These are phyloP conservation scores for Plusia festucae DNA, from an alignment of 2,888 invertebrate genomes.

Conservation along the genomic window DNA sequence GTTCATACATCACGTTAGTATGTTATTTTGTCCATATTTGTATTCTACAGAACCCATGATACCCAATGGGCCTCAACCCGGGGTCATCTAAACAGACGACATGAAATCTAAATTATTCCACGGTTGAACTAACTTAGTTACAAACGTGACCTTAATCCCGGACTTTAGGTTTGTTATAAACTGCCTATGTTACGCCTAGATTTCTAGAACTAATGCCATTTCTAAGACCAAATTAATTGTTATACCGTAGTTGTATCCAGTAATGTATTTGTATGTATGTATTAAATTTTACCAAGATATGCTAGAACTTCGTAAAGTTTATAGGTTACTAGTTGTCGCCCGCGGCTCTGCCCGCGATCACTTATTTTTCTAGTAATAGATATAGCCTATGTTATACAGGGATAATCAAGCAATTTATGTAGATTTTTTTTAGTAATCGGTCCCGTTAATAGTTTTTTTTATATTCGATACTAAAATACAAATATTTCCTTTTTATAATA, in stretches of 20 bases:
- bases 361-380: too few species aligned
- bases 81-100: constrained; percentile 19
- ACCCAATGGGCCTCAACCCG: constrained; percentile 13
- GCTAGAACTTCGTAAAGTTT: too few species aligned
- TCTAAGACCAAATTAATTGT: constrained; percentile 26
- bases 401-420: too few species aligned
- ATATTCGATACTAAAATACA: too few species aligned
- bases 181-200: constrained; percentile 41
- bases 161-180: constrained; percentile 36
- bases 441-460: too few species aligned
- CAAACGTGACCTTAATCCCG: constrained; percentile 40
- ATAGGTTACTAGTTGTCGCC: too few species aligned
- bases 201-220: constrained; percentile 22
- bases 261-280: constrained; percentile 13
- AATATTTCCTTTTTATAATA: too few species aligned
- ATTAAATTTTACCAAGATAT: background rate
- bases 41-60: background rate
- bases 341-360: too few species aligned
- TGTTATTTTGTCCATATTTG: background rate
- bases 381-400: too few species aligned
- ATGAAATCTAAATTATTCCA: constrained; percentile 49
- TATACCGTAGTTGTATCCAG: constrained; percentile 10
- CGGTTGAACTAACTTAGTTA: constrained; percentile 43
- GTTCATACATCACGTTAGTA: too few species aligned
- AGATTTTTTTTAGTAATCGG: too few species aligned